Evolutionary conservation across 2,113 vertebrate genomes (phyloP), one percentile per base, ranked within the genome.

Genomic region (Aythya baeri): DNA sequence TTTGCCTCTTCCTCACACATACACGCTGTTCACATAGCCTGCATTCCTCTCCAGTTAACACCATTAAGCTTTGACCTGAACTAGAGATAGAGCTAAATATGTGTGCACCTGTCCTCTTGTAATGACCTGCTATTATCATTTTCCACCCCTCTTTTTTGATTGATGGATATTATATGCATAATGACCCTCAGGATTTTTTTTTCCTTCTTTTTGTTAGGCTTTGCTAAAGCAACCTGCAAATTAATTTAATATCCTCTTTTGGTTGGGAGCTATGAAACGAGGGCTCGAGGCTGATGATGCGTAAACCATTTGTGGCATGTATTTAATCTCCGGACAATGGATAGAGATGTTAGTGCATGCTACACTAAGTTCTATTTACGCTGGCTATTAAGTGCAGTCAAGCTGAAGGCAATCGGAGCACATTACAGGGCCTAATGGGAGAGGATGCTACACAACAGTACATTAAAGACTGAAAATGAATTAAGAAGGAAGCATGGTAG

Each of bases 301-400:
- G 97, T 98, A 98, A 98, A 98, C 98, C 98, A 97, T 98, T 98
- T 98, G 98, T 98, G 98, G 98, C 98, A 98, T 98, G 98, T 98
- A 98, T 98, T 98, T 98, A 98, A 98, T 98, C 98, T 98, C 98
- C 80, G 98, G 98, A 98, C 98, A 98, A 98, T 98, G 98, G 98
- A 98, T 98, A 98, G 98, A 98, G 98, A 98, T 98, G 98, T 98
- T 98, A 98, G 98, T 98, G 98, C 98, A 98, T 96, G 98, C 98
- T 98, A 98, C 98, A 98, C 98, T 98, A 98, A 98, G 98, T 98
- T 98, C 98, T 98, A 98, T 98, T 98, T 98, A 98, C 98, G 98
- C 98, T 98, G 98, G 98, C 98, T 98, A 98, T 98, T 98, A 98
- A 98, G 98, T 97, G 98, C 98, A 98, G 98, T 98, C 98, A 98